These are phyloP conservation scores for Bubalus kerabau DNA, from an alignment of 2,113 vertebrate species.

Conservation along the genomic window DNA sequence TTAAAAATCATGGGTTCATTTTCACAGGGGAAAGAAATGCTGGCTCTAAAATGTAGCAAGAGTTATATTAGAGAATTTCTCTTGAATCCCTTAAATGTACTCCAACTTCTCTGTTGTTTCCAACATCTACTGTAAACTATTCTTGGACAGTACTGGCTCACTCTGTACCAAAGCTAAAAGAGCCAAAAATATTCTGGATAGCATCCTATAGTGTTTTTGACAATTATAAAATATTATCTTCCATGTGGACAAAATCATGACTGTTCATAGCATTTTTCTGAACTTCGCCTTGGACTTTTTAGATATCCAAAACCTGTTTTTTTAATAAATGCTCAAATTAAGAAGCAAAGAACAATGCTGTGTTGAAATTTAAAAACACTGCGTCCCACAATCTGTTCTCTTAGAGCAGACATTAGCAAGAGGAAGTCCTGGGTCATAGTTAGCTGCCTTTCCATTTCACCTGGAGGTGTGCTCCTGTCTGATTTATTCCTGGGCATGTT, in stretches of 20 bases:
- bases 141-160: neutral
- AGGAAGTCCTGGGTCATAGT: neutral
- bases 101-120: neutral
- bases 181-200: neutral
- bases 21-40: constrained; percentile 23
- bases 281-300: neutral
- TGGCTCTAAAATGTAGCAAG: neutral
- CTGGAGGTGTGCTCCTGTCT: neutral
- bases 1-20: constrained; percentile 34
- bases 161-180: neutral
- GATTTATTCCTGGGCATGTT: neutral
- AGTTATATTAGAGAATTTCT: neutral
- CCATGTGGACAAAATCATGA: neutral
- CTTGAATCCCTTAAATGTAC: neutral
- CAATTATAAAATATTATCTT: neutral
- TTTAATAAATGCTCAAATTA: neutral
- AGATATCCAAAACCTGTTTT: neutral
- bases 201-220: neutral
- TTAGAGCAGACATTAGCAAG: neutral
- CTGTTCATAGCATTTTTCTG: neutral
- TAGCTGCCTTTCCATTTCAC: neutral
- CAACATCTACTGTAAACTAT: constrained; percentile 29
- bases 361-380: neutral
- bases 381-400: neutral
- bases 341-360: neutral